Evolutionary conservation across 2,888 invertebrate species (phyloP).

Genomic region (Acanthosoma haemorrhoidale): DNA sequence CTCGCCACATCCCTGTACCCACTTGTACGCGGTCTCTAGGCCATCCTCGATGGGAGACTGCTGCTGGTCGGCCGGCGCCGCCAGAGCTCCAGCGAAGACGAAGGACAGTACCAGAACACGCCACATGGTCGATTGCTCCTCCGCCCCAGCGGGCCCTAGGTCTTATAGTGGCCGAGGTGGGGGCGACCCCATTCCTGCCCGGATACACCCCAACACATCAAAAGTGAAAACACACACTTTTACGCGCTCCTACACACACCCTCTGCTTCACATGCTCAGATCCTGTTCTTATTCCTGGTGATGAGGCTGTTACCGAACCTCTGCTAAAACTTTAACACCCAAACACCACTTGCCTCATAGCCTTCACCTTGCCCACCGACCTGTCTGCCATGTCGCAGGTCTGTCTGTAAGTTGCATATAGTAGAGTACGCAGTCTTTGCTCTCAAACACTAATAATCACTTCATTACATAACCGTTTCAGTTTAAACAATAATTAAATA

Average conservation of each 20-base stretch:
- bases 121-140: conserved; percentile 27
- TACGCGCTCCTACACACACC: conserved; percentile 24
- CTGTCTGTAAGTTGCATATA: no score
- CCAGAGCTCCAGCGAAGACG: not conserved
- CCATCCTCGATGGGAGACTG: conserved; percentile 34
- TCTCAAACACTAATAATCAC: no score
- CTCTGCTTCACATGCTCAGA: not conserved
- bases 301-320: conserved; percentile 1
- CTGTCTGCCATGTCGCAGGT: no score
- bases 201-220: conserved; percentile 31
- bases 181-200: conserved; percentile 35
- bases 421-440: no score
- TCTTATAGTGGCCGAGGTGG: conserved; percentile 35
- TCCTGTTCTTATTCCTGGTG: conserved; percentile 19
- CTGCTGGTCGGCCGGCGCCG: not conserved
- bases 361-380: not conserved
- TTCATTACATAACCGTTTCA: no score
- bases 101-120: not conserved
- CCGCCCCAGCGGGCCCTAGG: conserved; percentile 15
- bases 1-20: conserved; percentile 65
- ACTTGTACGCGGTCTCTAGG: conserved; percentile 59
- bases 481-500: no score
- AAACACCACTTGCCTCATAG: not conserved
- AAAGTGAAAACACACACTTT: conserved; percentile 32
- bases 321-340: no score